Evolutionary conservation across 2,888 invertebrate species (phyloP).

Genomic region (Aradus depressus): DNA sequence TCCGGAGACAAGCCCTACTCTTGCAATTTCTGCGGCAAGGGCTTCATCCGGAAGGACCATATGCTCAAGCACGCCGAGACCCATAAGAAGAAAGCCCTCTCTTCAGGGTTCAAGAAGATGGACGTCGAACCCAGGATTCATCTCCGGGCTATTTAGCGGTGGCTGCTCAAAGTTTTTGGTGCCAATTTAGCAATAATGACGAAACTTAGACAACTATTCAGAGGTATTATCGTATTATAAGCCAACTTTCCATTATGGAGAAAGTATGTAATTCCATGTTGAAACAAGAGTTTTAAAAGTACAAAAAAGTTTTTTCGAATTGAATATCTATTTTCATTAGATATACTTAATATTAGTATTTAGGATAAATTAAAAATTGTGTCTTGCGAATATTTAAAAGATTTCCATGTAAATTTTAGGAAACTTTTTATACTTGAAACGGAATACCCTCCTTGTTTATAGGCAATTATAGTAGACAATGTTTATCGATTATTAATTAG

Average conservation of each 20-base stretch:
- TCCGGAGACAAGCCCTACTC: constrained; percentile 74
- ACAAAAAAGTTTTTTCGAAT: constrained; percentile 17
- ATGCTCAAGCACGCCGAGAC: constrained; percentile 79
- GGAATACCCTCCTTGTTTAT: no score
- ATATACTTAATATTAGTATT: no score
- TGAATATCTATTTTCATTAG: constrained; percentile 16
- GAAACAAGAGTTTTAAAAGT: constrained; percentile 17
- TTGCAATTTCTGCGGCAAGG: constrained; percentile 72
- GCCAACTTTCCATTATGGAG: constrained; percentile 19
- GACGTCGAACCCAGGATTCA: constrained; percentile 10
- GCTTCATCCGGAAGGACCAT: constrained; percentile 82
- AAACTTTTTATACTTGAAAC: constrained; percentile 7
- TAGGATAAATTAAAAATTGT: constrained; percentile 15
- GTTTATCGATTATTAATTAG: no score
- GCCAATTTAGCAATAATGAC: constrained; percentile 18
- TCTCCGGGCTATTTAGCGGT: constrained; percentile 11
- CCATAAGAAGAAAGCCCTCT: constrained; percentile 43
- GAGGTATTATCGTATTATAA: no score
- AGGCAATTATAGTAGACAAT: no score
- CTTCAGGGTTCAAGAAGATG: constrained; percentile 4
- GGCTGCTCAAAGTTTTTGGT: constrained; percentile 6
- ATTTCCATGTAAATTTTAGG: constrained; percentile 9
- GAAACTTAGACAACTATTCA: no score
- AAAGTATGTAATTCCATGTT: constrained; percentile 18
- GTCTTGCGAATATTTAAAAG: constrained; percentile 14